Percentiles rank a stretch among this genome's conserved stretches.
phyloP scores from a whole-genome alignment of 1,140 invertebrate species.

The Coptotermes formosanus region DNA sequence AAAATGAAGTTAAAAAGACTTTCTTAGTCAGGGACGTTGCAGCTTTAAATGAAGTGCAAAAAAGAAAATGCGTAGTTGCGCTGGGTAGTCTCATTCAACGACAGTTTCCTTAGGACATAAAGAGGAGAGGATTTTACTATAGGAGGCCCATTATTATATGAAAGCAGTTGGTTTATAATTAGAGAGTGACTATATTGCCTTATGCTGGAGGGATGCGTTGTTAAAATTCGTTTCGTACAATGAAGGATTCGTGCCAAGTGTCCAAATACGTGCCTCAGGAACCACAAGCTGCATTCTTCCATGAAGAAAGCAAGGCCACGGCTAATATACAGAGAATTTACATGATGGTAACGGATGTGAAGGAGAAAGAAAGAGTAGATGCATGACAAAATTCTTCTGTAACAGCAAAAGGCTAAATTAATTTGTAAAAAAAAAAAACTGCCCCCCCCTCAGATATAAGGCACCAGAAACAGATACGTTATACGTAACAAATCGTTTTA shows the following conservation, averaged over 20 bases:
- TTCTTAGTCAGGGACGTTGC: not conserved
- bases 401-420: not conserved
- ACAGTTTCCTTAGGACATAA: not conserved
- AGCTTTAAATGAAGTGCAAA: slow-evolving; percentile 11
- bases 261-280: not conserved
- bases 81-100: not conserved
- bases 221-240: not conserved
- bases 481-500: not conserved
- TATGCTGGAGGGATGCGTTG: not conserved
- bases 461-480: not conserved
- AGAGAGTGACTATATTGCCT: not conserved
- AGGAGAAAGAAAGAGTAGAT: not conserved
- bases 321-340: not conserved
- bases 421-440: not conserved
- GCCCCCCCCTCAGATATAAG: not conserved
- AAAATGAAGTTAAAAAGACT: slow-evolving; percentile 18
- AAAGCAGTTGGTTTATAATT: not conserved
- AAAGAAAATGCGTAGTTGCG: not conserved
- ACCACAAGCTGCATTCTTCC: not conserved
- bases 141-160: not conserved
- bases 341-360: not conserved
- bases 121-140: not conserved
- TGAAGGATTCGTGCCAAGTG: not conserved
- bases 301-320: not conserved
- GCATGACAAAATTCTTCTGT: not conserved